Base-by-base conservation (phyloP, 2,113 vertebrate genomes). In the Cinclus mexicanus region DNA sequence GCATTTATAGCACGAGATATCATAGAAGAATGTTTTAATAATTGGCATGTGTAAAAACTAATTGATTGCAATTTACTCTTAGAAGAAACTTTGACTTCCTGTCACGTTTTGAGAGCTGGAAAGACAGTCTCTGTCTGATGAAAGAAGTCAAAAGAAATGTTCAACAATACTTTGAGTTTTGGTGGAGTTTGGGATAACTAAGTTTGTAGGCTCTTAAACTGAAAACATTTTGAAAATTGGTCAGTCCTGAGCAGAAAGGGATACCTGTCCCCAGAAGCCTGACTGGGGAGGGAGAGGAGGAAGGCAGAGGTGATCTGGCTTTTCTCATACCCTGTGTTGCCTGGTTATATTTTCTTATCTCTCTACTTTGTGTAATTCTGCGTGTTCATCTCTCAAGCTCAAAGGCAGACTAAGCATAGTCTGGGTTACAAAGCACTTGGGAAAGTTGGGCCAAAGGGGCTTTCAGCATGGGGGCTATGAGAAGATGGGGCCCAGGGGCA, bases 391-490 rank as follows among this genome's bases (percentile, higher is more conserved):
- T 44, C 47, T 33, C 29, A 37, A 21, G 21, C 39, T 24, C 57
- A 35, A 50, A 61, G 37, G 52, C 42, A 56, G 31, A 22, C 8
- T 18, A 33, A 76, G 37, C 64, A 33, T 2, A 12, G 18, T 35
- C 44, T 59, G 55, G 31, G 55, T 41, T 52, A 41, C 39, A 57
- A 23, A 83, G 26, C 26, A 20, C 28, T 77, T 56, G 64, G 37
- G 53, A 35, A 64, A 28, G 28, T 14, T 56, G 63, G 33, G 14
- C 35, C 50, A n/a, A 64, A 74, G 6, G 2, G 12, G 6, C 11
- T 59, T 78, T 35, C 26, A 50, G 23, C 28, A 1, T 9, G 12
- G 1, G 1, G 24, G 18, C 0, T 2, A 4, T 55, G 46, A 85
- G 65, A 23, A 55, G 60, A 8, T 83, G 63, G 46, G 17, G 28